Conservation (phyloP, 2,888 invertebrate genomes). For the Dicycla oo region DNA sequence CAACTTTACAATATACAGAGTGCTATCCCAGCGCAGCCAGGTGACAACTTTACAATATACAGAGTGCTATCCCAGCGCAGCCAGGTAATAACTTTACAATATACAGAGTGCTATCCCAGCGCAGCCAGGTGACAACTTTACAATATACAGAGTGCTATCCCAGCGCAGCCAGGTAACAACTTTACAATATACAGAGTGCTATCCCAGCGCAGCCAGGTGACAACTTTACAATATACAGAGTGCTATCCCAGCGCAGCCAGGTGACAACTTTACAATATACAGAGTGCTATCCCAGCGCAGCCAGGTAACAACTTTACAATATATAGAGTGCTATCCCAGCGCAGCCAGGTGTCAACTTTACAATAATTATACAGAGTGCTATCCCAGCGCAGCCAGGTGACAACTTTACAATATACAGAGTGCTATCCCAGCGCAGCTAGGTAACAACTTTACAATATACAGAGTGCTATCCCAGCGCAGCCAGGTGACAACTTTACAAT, state of each 20-base stretch:
- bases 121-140: conserved; percentile 91
- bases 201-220: conserved; percentile 94
- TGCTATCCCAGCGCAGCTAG: conserved; percentile 95
- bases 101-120: conserved; percentile 95
- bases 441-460: conserved; percentile 84
- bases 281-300: conserved; percentile 95
- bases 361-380: too few relatives aligned
- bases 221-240: conserved; percentile 86
- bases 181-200: conserved; percentile 94
- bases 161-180: conserved; percentile 92
- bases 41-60: conserved; percentile 84
- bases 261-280: conserved; percentile 84
- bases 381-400: conserved; percentile 94
- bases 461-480: conserved; percentile 95
- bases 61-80: conserved; percentile 95
- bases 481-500: conserved; percentile 90
- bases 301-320: conserved; percentile 90
- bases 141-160: conserved; percentile 96
- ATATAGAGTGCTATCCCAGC: conserved; percentile 95
- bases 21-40: conserved; percentile 95
- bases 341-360: conserved; percentile 91
- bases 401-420: conserved; percentile 86
- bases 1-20: conserved; percentile 86
- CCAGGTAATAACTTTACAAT: conserved; percentile 90
- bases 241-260: conserved; percentile 95